A percentile compares a stretch with the other conserved stretches of the same genome.
phyloP scores from a whole-genome alignment of 2,113 vertebrate genomes.

The Gymnobelideus leadbeateri region DNA sequence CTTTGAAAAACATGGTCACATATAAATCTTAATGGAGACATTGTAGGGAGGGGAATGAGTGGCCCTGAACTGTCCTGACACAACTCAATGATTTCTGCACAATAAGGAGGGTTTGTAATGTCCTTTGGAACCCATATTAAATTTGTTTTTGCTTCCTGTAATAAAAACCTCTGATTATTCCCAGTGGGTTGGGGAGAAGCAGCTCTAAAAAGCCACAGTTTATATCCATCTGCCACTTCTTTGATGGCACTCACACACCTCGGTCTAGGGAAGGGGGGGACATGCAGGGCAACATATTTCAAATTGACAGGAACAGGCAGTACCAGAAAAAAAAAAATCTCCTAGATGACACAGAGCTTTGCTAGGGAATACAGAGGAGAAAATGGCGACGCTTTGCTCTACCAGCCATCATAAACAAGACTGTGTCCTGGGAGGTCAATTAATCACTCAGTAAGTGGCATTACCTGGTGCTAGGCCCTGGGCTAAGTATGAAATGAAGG shows the following conservation, averaged over 20 bases:
- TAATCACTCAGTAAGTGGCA: neutral
- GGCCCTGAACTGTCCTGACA: slow-evolving; percentile 16
- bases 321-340: neutral
- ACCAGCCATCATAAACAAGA: neutral
- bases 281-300: slow-evolving; percentile 72
- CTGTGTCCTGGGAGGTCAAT: neutral
- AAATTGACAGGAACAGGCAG: slow-evolving; percentile 71
- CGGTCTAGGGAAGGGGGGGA: slow-evolving; percentile 66
- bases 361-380: neutral
- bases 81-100: neutral
- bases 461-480: neutral
- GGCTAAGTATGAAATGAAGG: neutral
- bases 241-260: slow-evolving; percentile 74
- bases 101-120: slow-evolving; percentile 45
- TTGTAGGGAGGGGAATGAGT: slow-evolving; percentile 25
- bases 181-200: slow-evolving; percentile 2
- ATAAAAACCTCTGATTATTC: slow-evolving; percentile 64
- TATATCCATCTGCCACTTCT: slow-evolving; percentile 76
- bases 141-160: slow-evolving; percentile 63
- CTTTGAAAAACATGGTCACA: slow-evolving; percentile 53
- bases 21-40: slow-evolving; percentile 49
- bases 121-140: slow-evolving; percentile 60
- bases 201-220: slow-evolving; percentile 73
- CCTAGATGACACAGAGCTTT: neutral
- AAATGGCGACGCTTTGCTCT: neutral